Evolutionary conservation across 2,888 invertebrate genomes (phyloP).

Genomic region (Nemurella pictetii): DNA sequence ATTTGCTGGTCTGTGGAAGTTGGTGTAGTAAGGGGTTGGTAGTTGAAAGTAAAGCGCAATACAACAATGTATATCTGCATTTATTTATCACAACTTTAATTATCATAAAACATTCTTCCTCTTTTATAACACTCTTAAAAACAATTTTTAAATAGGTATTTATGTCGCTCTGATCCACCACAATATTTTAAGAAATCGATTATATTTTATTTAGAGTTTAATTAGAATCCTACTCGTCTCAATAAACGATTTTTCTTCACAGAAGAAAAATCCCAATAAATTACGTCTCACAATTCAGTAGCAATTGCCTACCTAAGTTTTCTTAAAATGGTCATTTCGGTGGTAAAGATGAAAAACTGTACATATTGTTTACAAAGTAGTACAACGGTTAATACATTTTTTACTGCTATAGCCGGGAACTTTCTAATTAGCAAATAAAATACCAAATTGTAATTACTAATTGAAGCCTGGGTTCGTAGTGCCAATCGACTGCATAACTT

Average conservation of each 20-base stretch:
- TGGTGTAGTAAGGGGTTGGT: neutral
- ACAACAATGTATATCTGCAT: conserved; percentile 6
- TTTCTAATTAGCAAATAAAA: neutral
- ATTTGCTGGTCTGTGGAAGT: neutral
- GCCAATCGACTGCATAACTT: no score
- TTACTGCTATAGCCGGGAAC: neutral
- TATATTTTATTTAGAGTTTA: neutral
- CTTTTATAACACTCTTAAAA: neutral
- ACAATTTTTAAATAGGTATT: neutral
- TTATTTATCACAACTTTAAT: conserved; percentile 28
- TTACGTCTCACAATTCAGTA: neutral
- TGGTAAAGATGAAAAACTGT: neutral
- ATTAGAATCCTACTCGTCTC: neutral
- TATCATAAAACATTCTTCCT: conserved; percentile 7
- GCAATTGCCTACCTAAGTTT: neutral
- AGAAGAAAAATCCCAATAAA: neutral
- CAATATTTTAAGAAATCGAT: conserved; percentile 11
- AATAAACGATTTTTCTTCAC: neutral
- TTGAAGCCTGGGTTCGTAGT: neutral
- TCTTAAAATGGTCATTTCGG: neutral
- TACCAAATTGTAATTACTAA: neutral
- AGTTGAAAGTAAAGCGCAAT: neutral
- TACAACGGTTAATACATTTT: neutral
- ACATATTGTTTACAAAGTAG: neutral
- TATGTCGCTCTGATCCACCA: neutral